Percentiles rank a stretch among this genome's conserved stretches.
Evolutionary conservation across 2,888 invertebrate genomes (phyloP).

Genomic region (Elaeidobius kamerunicus): DNA sequence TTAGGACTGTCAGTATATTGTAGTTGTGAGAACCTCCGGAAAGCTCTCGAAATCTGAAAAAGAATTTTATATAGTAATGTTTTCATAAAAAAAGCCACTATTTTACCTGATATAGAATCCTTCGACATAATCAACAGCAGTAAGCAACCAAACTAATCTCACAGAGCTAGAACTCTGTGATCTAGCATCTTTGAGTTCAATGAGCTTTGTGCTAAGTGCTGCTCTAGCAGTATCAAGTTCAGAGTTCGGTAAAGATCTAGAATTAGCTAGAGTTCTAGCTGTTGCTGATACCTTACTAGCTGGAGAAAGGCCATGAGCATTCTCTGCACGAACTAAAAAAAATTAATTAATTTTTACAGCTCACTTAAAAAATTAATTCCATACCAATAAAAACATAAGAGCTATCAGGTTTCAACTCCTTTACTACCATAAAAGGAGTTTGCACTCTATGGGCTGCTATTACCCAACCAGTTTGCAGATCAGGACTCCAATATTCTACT

Average conservation of each 20-base stretch:
- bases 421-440: conserved; percentile 67
- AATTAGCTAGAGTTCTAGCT: conserved; percentile 65
- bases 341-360: too few relatives aligned
- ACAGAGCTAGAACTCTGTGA: conserved; percentile 57
- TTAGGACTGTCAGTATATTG: conserved; percentile 63
- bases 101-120: conserved; percentile 57
- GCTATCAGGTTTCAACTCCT: conserved; percentile 72
- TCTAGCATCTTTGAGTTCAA: conserved; percentile 63
- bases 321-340: conserved; percentile 73
- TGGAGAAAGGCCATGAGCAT: conserved; percentile 77
- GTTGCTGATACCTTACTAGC: conserved; percentile 74
- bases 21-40: conserved; percentile 61
- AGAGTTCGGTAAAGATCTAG: conserved; percentile 67
- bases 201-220: conserved; percentile 74
- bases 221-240: conserved; percentile 75
- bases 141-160: conserved; percentile 52
- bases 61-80: too few relatives aligned
- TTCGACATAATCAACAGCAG: conserved; percentile 54
- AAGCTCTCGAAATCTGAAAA: conserved; percentile 59
- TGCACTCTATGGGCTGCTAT: conserved; percentile 66
- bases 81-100: neutral
- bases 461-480: conserved; percentile 75
- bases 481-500: conserved; percentile 73
- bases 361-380: too few relatives aligned
- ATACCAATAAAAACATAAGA: conserved; percentile 69